Percentiles rank a stretch among this genome's conserved stretches.
phyloP scores from a whole-genome alignment of 2,888 invertebrate species.

The Phoenoteleia sp. region DNA sequence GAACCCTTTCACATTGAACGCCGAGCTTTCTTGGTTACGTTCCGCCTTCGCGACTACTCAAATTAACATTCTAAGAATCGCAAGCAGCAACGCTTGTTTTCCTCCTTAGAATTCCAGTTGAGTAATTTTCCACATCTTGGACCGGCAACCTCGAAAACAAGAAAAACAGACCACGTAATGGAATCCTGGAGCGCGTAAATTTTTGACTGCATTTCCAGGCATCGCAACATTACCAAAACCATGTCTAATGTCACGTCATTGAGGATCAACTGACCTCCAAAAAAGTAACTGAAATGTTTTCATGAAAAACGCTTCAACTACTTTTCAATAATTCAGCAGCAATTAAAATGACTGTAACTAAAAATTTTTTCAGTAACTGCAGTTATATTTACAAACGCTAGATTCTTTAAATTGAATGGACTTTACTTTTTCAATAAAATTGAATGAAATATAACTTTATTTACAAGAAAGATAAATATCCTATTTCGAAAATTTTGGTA shows the following conservation, averaged over 20 bases:
- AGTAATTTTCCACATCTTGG: conserved; percentile 37
- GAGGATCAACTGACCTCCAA: neutral
- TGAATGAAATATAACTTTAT: too few species aligned
- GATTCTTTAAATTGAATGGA: too few species aligned
- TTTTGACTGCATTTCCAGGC: conserved; percentile 8
- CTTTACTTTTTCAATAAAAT: too few species aligned
- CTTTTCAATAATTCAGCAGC: too few species aligned
- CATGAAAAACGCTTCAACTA: too few species aligned
- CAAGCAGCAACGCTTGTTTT: conserved; percentile 46
- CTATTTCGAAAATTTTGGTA: too few species aligned
- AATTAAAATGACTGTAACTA: too few species aligned
- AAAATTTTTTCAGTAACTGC: too few species aligned
- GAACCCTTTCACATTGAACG: conserved; percentile 46
- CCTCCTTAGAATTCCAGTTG: conserved; percentile 35
- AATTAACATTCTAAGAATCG: conserved; percentile 59
- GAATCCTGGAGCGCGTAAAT: conserved; percentile 33
- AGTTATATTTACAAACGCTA: too few species aligned
- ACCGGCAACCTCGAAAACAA: conserved; percentile 25
- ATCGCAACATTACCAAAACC: conserved; percentile 10
- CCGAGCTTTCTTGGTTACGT: conserved; percentile 35
- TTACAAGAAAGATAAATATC: too few species aligned
- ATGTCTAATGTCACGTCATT: conserved; percentile 8
- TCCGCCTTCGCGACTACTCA: conserved; percentile 47
- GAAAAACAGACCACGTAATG: conserved; percentile 37
- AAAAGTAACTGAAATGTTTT: too few species aligned